Evolutionary conservation across 2,888 invertebrate genomes (phyloP).

Genomic region (Ashinkailepas kermadecensis): DNA sequence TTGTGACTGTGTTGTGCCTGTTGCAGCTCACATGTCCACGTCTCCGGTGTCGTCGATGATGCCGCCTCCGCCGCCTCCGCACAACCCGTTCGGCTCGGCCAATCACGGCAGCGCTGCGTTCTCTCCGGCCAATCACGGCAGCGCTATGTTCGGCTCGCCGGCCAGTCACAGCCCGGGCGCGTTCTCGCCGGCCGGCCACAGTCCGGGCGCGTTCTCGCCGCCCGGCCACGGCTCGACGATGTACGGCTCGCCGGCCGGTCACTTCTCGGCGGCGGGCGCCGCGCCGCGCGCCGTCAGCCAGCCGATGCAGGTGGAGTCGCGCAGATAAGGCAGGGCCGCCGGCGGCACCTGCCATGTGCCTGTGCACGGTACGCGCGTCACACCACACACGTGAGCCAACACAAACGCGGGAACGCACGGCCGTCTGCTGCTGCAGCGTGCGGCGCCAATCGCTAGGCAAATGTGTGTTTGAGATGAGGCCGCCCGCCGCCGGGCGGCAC

Average conservation of each 20-base stretch:
- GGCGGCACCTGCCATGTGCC: neutral
- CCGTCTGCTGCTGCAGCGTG: neutral
- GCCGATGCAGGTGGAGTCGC: constrained; percentile 21
- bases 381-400: neutral
- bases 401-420: neutral
- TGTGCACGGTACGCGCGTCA: neutral
- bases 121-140: constrained; percentile 6
- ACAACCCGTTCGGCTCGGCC: constrained; percentile 11
- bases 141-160: neutral
- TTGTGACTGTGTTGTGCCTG: neutral
- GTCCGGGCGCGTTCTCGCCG: no score
- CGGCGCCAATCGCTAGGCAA: neutral
- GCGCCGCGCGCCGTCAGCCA: neutral
- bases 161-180: neutral
- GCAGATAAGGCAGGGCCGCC: constrained; percentile 4
- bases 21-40: constrained; percentile 4
- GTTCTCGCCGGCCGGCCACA: neutral
- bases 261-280: neutral
- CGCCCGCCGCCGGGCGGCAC: neutral
- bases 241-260: constrained; percentile 3
- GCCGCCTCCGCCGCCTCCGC: constrained; percentile 14
- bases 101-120: neutral
- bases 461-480: neutral
- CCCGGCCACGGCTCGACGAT: neutral
- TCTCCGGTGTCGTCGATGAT: neutral